These are phyloP conservation scores for Xyliphius kryptos DNA, from an alignment of 2,113 vertebrate species.

Conservation along the genomic window DNA sequence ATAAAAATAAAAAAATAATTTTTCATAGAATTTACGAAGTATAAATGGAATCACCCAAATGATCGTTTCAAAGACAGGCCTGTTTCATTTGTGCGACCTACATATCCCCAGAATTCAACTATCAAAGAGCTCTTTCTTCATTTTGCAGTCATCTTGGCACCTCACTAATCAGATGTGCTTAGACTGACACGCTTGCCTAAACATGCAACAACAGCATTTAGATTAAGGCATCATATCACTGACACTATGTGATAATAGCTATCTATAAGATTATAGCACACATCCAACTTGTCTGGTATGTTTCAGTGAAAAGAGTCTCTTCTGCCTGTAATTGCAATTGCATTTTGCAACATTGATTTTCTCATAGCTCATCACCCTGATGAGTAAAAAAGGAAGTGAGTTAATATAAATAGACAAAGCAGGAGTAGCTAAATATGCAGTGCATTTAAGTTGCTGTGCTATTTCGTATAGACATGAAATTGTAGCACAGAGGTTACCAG, in stretches of 20 bases:
- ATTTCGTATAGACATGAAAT: no score
- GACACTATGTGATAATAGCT: slow-evolving; percentile 26
- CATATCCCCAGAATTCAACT: no score
- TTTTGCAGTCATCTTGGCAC: slow-evolving; percentile 8
- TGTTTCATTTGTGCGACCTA: slow-evolving; percentile 6
- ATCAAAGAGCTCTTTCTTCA: slow-evolving; percentile 21
- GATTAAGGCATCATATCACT: slow-evolving; percentile 6
- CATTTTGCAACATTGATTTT: slow-evolving; percentile 34
- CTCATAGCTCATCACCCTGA: slow-evolving; percentile 13
- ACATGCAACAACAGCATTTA: slow-evolving; percentile 33
- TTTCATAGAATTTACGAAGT: no score
- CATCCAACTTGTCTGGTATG: slow-evolving; percentile 1
- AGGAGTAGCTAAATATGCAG: no score
- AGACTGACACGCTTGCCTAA: slow-evolving; percentile 10
- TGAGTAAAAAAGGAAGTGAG: slow-evolving; percentile 10
- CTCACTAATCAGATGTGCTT: slow-evolving; percentile 16
- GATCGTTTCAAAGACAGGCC: slow-evolving; percentile 6
- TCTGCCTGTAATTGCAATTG: slow-evolving; percentile 6
- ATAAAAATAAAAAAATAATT: no score
- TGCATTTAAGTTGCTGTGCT: no score
- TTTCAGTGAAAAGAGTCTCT: slow-evolving; percentile 16
- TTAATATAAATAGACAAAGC: no score
- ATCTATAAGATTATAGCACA: slow-evolving; percentile 23
- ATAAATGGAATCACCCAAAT: no score
- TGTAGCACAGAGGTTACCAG: no score